Evolutionary conservation across 2,113 vertebrate species (phyloP).

Genomic region (Typhlomys cinereus): DNA sequence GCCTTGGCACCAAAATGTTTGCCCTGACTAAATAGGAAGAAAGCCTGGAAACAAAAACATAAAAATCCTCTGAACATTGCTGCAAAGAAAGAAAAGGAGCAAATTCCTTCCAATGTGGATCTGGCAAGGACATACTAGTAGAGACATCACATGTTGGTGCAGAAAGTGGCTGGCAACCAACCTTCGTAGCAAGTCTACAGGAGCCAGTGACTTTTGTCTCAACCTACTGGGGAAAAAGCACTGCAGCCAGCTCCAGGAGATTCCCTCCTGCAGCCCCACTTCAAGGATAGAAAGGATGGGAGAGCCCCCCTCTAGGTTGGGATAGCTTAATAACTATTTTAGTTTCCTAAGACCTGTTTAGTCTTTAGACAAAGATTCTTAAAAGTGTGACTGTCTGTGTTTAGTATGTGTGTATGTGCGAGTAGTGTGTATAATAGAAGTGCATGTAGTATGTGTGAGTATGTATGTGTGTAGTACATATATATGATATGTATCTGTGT

Average conservation of each 20-base stretch:
- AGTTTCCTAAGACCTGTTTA: neutral
- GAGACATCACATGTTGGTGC: neutral
- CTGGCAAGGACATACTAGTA: neutral
- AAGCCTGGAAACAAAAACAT: constrained; percentile 17
- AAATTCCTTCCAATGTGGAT: neutral
- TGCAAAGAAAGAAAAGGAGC: constrained; percentile 42
- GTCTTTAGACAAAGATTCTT: constrained; percentile 47
- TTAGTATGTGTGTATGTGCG: neutral
- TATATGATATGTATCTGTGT: too few relatives aligned
- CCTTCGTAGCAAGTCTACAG: neutral
- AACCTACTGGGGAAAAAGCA: neutral
- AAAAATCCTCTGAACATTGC: neutral
- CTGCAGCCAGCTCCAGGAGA: neutral
- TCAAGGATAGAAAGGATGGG: constrained; percentile 51
- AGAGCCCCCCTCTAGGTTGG: constrained; percentile 83
- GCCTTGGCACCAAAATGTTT: constrained; percentile 1
- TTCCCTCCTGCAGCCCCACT: neutral
- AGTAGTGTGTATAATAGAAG: too few relatives aligned
- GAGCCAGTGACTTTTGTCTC: neutral
- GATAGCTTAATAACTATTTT: constrained; percentile 79
- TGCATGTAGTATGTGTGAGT: neutral
- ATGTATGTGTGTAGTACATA: too few relatives aligned
- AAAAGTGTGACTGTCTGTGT: neutral
- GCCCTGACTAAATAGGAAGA: neutral
- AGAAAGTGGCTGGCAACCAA: neutral